Base-by-base conservation (phyloP, 2,888 invertebrate species). In the Eurytoma californica region DNA sequence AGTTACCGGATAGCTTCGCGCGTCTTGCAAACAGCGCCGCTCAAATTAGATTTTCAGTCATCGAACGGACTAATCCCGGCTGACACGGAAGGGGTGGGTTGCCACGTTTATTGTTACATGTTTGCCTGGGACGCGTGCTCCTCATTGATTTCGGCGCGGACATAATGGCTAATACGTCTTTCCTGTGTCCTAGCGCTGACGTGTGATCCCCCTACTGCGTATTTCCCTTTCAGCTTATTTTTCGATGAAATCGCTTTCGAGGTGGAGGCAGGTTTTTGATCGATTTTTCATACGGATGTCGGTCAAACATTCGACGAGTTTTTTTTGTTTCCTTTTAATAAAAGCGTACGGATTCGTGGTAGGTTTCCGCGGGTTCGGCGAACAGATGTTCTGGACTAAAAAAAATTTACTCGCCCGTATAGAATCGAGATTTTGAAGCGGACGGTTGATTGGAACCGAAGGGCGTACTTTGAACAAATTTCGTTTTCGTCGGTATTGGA, bases 1-100 rank as follows among this genome's bases (percentile, higher is more conserved):
- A 86, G 86, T 87, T 87, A 86, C 86, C 86, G 83, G 80, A 81
- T 76, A 83, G 85, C 85, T 85, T 84, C 84, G 39, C 55, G 39
- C 39, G 39, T 39, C 39, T 39, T 39, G 39, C 39, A 39, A 39
- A 39, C 7, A 39, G 73, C 65, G 79, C 30, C 63, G 66, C 74
- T 73, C 81, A 82, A 87, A 86, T 86, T 86, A 83, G 86, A 87
- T 87, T 86, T 79, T 82, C 83, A 82, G 75, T 79, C 82, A 28
- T 18, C 51, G 30, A 86, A 84, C 85, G 84, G 85, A 85, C 85
- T 85, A 85, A 86, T 85, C 83, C 82, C 61, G 20, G 14, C 72
- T 18, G 82, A 73, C 79, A 65, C 65, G 80, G 80, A 83, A 81
- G 79, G 83, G 82, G 83, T 81, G 61, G 74, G 81, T 80, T 82